These are phyloP conservation scores for Pocillopora verrucosa DNA, from an alignment of 64 coral and sea anemone species.

Conservation along the genomic window DNA sequence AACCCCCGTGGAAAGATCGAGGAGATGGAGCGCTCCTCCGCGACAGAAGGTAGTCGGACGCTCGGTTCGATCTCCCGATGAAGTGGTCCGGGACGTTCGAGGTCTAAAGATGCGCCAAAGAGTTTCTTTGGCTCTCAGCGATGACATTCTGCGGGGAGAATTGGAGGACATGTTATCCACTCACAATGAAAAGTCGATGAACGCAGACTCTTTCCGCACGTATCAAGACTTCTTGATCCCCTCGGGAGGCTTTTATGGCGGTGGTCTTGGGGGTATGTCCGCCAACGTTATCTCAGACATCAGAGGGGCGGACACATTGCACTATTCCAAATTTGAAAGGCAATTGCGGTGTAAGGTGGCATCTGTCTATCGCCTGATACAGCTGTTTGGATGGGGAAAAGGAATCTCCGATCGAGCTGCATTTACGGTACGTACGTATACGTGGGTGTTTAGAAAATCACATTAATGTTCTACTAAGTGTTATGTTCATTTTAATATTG, in stretches of 20 bases:
- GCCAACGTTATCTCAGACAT: slow-evolving; percentile 49
- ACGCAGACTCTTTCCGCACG: slow-evolving; percentile 42
- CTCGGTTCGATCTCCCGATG: slow-evolving; percentile 31
- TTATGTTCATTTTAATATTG: background rate
- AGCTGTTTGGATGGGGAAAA: slow-evolving; percentile 48
- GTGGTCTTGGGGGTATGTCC: background rate
- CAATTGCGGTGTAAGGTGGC: slow-evolving; percentile 60
- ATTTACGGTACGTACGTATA: slow-evolving; percentile 24
- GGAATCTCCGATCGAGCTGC: slow-evolving; percentile 28
- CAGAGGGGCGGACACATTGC: slow-evolving; percentile 52
- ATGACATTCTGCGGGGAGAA: slow-evolving; percentile 58
- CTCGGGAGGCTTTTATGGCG: slow-evolving; percentile 14
- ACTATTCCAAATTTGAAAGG: slow-evolving; percentile 51
- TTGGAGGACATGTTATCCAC: slow-evolving; percentile 52
- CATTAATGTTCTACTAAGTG: background rate
- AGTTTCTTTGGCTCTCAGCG: slow-evolving; percentile 60
- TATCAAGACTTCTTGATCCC: slow-evolving; percentile 79
- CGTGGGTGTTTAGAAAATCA: too few relatives aligned
- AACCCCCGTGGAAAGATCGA: slow-evolving; percentile 18
- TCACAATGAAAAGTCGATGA: background rate
- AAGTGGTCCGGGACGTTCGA: slow-evolving; percentile 63
- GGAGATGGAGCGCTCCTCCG: slow-evolving; percentile 66
- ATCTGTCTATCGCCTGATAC: slow-evolving; percentile 59
- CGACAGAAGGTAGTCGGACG: slow-evolving; percentile 25
- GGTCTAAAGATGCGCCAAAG: slow-evolving; percentile 63